Conservation (phyloP, 2,888 invertebrate species). For the Ryuthela nishihirai region DNA sequence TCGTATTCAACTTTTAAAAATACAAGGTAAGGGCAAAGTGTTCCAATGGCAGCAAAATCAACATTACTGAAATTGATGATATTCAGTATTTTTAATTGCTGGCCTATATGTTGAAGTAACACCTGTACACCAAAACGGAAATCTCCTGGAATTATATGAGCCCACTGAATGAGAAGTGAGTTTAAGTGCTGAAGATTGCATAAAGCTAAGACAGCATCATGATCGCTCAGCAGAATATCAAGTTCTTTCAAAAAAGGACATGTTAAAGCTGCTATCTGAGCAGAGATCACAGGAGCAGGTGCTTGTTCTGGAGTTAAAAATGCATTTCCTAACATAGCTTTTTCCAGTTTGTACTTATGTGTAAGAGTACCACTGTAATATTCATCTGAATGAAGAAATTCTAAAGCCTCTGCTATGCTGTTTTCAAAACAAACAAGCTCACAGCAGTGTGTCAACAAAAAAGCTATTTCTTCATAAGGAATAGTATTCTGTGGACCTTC, state of each 20-base stretch:
- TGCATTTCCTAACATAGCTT: background rate
- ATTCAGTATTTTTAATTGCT: conserved; percentile 6
- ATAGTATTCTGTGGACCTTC: conserved; percentile 11
- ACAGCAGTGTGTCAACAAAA: conserved; percentile 7
- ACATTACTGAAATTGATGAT: conserved; percentile 20
- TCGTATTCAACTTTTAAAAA: conserved; percentile 12
- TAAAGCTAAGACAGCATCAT: conserved; percentile 19
- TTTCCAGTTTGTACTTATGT: background rate
- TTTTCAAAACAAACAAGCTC: conserved; percentile 6
- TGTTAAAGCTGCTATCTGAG: conserved; percentile 24
- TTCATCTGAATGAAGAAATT: background rate
- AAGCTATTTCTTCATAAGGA: background rate
- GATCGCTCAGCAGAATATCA: conserved; percentile 7
- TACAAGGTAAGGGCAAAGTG: conserved; percentile 10
- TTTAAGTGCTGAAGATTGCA: conserved; percentile 17
- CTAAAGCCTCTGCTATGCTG: background rate
- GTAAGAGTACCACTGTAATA: background rate
- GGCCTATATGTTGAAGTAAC: conserved; percentile 15
- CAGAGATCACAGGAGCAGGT: background rate
- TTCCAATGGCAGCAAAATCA: conserved; percentile 15
- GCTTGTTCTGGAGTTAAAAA: background rate
- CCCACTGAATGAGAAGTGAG: conserved; percentile 25
- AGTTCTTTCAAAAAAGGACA: conserved; percentile 22
- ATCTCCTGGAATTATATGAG: conserved; percentile 7
- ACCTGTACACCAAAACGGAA: conserved; percentile 12